phyloP scores from a whole-genome alignment of 2,113 vertebrate genomes.

The Thamnaconus septentrionalis region DNA sequence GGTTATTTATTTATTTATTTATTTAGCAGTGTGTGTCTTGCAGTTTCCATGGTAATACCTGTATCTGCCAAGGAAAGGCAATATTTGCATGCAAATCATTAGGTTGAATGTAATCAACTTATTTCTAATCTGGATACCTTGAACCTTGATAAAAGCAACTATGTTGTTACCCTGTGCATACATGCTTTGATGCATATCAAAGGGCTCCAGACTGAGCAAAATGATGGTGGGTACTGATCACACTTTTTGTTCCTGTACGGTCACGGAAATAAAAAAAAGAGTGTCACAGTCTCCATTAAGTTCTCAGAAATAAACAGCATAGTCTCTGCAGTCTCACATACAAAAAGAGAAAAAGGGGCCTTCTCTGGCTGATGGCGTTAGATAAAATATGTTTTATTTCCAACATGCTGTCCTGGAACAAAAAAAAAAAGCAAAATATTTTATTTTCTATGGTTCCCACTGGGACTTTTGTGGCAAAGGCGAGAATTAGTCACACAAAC shows the following conservation, averaged over 20 bases:
- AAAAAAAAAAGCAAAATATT: slow-evolving; percentile 7
- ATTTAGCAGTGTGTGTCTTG: neutral
- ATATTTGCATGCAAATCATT: neutral
- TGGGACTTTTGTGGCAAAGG: no score
- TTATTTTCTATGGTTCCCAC: no score
- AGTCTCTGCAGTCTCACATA: slow-evolving; percentile 3
- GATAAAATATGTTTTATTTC: slow-evolving; percentile 29
- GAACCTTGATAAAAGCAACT: neutral
- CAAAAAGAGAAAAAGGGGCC: slow-evolving; percentile 28
- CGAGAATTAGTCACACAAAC: no score
- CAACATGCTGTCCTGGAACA: neutral
- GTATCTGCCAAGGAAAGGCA: neutral
- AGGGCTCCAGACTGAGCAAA: slow-evolving; percentile 37
- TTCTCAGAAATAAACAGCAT: slow-evolving; percentile 11
- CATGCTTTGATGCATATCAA: slow-evolving; percentile 28
- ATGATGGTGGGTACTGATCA: slow-evolving; percentile 56
- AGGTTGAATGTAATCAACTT: neutral
- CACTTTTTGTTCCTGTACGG: slow-evolving; percentile 25
- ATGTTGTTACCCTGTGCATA: neutral
- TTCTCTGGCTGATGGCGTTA: neutral
- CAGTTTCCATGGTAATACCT: slow-evolving; percentile 5
- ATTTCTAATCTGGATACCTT: neutral
- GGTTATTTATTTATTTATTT: no score
- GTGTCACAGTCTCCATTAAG: slow-evolving; percentile 48
- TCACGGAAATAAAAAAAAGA: slow-evolving; percentile 44